These are phyloP conservation scores for Rhingia rostrata DNA, from an alignment of 2,888 invertebrate species.

Conservation along the genomic window DNA sequence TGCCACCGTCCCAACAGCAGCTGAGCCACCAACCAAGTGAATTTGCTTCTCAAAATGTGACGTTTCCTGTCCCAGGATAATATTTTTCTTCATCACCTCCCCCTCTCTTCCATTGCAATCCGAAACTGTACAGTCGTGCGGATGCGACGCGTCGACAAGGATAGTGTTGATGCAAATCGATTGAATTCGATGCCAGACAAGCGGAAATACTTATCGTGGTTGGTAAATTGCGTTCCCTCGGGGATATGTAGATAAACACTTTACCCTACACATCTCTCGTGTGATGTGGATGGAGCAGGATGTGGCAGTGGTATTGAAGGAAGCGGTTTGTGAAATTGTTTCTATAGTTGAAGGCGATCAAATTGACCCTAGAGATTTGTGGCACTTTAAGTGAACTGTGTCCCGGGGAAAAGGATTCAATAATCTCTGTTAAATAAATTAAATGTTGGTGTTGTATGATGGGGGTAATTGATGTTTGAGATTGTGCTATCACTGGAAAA, in stretches of 20 bases:
- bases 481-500: too few species aligned
- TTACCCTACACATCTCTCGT: not conserved
- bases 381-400: slow-evolving; percentile 41
- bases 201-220: slow-evolving; percentile 58
- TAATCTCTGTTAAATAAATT: slow-evolving; percentile 17
- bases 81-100: slow-evolving; percentile 17
- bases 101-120: not conserved
- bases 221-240: slow-evolving; percentile 51
- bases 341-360: slow-evolving; percentile 32
- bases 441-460: not conserved
- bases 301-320: not conserved
- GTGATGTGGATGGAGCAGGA: not conserved
- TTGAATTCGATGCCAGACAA: slow-evolving; percentile 59
- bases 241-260: slow-evolving; percentile 10
- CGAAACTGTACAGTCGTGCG: not conserved
- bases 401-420: slow-evolving; percentile 23
- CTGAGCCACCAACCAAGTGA: slow-evolving; percentile 4
- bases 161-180: slow-evolving; percentile 54
- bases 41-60: slow-evolving; percentile 15
- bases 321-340: slow-evolving; percentile 14
- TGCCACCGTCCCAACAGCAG: slow-evolving; percentile 14
- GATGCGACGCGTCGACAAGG: not conserved
- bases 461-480: too few species aligned
- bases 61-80: slow-evolving; percentile 42
- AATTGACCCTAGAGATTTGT: slow-evolving; percentile 40